A percentile compares a stretch with the other conserved stretches of the same genome.
Conservation (phyloP, 2,797 vertebrate species). For the Geotrypetes seraphini region DNA sequence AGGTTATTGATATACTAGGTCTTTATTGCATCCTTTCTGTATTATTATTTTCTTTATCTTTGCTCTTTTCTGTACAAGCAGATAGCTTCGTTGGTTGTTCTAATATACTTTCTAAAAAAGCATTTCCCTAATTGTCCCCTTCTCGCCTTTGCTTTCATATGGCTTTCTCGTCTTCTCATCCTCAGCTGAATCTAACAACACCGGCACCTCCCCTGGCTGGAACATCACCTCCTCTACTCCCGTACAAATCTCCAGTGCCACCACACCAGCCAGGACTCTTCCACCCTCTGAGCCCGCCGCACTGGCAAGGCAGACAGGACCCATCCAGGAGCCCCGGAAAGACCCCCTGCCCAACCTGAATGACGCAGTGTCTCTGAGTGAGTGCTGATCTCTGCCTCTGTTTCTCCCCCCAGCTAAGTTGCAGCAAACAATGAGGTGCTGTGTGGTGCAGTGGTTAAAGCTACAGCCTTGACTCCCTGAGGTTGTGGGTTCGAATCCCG, state of each 20-base stretch:
- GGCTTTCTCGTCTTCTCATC: not conserved
- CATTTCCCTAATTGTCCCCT: no score
- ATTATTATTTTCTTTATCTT: no score
- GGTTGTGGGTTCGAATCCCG: no score
- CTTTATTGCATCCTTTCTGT: no score
- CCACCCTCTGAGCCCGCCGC: not conserved
- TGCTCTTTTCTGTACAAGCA: no score
- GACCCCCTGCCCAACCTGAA: not conserved
- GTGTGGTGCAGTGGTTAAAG: no score
- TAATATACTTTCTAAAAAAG: no score
- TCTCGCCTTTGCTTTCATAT: not conserved
- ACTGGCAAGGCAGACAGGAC: not conserved
- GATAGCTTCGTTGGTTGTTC: no score
- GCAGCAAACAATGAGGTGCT: no score
- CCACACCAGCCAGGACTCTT: not conserved
- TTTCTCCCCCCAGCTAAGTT: no score
- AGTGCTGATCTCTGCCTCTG: not conserved
- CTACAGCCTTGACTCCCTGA: no score
- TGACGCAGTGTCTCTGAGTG: constrained; percentile 2
- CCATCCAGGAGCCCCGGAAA: constrained; percentile 1
- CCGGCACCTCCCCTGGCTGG: not conserved
- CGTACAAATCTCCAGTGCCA: not conserved
- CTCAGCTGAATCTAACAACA: not conserved
- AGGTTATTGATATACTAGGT: no score
- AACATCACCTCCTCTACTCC: not conserved